phyloP scores from a whole-genome alignment of 2,888 invertebrate genomes.

The Spodoptera littoralis region DNA sequence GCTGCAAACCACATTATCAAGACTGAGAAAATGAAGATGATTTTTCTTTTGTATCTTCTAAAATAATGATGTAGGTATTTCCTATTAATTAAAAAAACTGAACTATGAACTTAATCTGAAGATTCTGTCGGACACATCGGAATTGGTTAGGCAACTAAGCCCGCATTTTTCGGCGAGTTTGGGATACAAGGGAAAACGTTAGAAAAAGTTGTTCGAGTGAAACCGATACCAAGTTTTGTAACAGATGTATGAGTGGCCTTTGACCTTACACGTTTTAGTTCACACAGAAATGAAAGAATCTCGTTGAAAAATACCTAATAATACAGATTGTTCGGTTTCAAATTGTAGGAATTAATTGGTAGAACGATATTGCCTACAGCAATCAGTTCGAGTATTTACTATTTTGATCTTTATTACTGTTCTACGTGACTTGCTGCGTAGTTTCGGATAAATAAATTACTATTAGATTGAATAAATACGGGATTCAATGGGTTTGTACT shows the following conservation, averaged over 20 bases:
- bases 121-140: neutral
- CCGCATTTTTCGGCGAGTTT: neutral
- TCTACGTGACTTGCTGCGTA: slow-evolving; percentile 14
- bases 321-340: slow-evolving; percentile 1
- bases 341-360: slow-evolving; percentile 26
- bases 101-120: neutral
- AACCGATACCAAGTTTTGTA: slow-evolving; percentile 16
- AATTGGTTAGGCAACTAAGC: slow-evolving; percentile 9
- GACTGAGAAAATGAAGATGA: too few relatives aligned
- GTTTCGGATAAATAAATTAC: too few relatives aligned
- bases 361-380: slow-evolving; percentile 17
- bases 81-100: neutral
- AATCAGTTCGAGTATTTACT: slow-evolving; percentile 3
- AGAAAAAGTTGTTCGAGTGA: slow-evolving; percentile 11
- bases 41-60: too few relatives aligned
- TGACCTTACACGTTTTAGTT: slow-evolving; percentile 16
- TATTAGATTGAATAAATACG: too few relatives aligned
- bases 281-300: neutral
- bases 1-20: too few relatives aligned
- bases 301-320: neutral
- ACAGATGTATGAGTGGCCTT: slow-evolving; percentile 16
- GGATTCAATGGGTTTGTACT: too few relatives aligned
- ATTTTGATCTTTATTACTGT: slow-evolving; percentile 22
- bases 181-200: slow-evolving; percentile 15
- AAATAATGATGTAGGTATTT: too few relatives aligned